These are phyloP conservation scores for Lagodon rhomboides DNA, from an alignment of 2,797 vertebrate genomes.

Conservation along the genomic window DNA sequence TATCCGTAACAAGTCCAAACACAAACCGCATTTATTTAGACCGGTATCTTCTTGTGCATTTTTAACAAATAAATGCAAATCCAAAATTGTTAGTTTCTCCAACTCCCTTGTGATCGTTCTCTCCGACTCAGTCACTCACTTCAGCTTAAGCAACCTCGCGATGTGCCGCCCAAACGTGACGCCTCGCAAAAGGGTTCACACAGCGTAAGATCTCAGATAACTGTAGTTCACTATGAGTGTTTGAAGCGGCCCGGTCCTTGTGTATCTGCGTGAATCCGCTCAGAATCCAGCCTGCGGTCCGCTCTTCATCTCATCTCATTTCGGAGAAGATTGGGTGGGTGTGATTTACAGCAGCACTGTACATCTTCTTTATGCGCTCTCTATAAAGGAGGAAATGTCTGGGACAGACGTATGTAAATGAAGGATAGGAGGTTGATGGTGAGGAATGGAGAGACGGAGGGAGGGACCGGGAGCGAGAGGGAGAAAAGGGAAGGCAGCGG, in stretches of 20 bases:
- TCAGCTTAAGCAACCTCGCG: not conserved
- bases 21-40: not conserved
- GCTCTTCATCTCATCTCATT: slow-evolving; percentile 46
- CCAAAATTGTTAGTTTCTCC: not conserved
- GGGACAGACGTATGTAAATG: slow-evolving; percentile 69
- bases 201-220: slow-evolving; percentile 1
- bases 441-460: slow-evolving; percentile 38
- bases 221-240: not conserved
- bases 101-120: not conserved
- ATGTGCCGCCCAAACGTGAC: not conserved
- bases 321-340: slow-evolving; percentile 51
- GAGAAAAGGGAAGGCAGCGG: slow-evolving; percentile 7
- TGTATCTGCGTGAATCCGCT: not conserved
- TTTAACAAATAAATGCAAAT: not conserved
- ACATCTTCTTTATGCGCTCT: slow-evolving; percentile 70
- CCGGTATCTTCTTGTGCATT: not conserved
- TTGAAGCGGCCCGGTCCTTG: slow-evolving; percentile 3
- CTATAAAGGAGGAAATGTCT: slow-evolving; percentile 58
- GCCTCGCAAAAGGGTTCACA: not conserved
- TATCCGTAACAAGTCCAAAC: not conserved
- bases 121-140: not conserved
- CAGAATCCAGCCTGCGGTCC: slow-evolving; percentile 16
- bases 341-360: slow-evolving; percentile 59
- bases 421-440: slow-evolving; percentile 63
- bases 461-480: not conserved